Conservation (phyloP, 2,797 vertebrate species). For the Fistularia tabacaria region DNA sequence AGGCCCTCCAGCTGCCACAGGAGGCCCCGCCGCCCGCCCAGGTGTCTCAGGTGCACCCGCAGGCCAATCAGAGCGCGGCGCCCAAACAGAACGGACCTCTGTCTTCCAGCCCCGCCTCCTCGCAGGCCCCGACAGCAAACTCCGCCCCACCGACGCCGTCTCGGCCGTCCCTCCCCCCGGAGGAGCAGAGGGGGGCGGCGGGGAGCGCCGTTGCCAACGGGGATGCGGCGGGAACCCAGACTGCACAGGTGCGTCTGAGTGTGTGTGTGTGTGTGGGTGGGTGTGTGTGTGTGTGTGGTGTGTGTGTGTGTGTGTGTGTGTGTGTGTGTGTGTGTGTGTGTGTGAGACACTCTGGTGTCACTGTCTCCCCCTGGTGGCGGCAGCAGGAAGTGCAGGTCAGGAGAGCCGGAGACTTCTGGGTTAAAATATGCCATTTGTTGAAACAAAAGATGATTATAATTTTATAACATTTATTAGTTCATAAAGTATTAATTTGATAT, state of each 20-base stretch:
- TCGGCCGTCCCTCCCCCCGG: constrained; percentile 33
- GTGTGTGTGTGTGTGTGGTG: too few relatives aligned
- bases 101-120: constrained; percentile 24
- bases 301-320: too few relatives aligned
- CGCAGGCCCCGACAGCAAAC: constrained; percentile 28
- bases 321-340: too few relatives aligned
- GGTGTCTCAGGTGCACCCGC: constrained; percentile 60
- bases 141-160: constrained; percentile 26
- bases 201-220: constrained; percentile 40
- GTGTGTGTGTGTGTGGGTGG: too few relatives aligned
- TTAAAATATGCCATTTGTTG: too few relatives aligned
- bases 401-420: too few relatives aligned
- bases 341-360: too few relatives aligned
- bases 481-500: too few relatives aligned
- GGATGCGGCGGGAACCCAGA: constrained; percentile 32
- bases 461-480: too few relatives aligned
- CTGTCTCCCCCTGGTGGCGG: too few relatives aligned
- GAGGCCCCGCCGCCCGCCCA: constrained; percentile 50
- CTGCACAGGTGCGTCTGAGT: constrained; percentile 42
- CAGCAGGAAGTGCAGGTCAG: too few relatives aligned
- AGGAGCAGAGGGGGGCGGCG: constrained; percentile 36
- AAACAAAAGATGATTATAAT: too few relatives aligned
- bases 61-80: constrained; percentile 51
- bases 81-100: constrained; percentile 42
- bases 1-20: constrained; percentile 53